These are phyloP conservation scores for Lepidonotus clava DNA, from an alignment of 2,888 invertebrate genomes.

Conservation along the genomic window DNA sequence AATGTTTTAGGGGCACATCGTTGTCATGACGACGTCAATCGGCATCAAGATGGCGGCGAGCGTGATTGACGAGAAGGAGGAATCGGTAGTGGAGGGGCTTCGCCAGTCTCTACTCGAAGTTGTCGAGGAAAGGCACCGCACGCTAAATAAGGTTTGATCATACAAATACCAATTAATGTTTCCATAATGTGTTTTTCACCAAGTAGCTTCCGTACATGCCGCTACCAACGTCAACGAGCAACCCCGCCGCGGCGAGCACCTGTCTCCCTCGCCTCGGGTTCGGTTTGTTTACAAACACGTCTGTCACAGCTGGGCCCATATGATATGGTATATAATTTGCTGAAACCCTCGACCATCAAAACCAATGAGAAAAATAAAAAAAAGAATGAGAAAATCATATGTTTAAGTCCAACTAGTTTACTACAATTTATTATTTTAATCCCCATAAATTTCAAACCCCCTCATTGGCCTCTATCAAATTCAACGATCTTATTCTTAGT, in stretches of 20 bases:
- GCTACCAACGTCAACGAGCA: not conserved
- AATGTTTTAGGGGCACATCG: not conserved
- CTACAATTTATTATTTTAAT: too few relatives aligned
- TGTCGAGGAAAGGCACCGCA: constrained; percentile 75
- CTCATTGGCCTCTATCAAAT: too few relatives aligned
- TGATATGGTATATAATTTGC: too few relatives aligned
- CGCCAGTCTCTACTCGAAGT: constrained; percentile 75
- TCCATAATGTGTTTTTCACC: not conserved
- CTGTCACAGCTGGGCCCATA: not conserved
- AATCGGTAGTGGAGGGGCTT: constrained; percentile 70
- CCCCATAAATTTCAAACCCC: too few relatives aligned
- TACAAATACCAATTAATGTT: too few relatives aligned
- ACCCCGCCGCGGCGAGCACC: not conserved
- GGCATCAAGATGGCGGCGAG: constrained; percentile 75
- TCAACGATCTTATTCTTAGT: too few relatives aligned
- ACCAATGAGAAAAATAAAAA: too few relatives aligned
- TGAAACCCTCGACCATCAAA: too few relatives aligned
- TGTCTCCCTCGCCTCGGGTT: too few relatives aligned
- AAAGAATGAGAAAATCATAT: too few relatives aligned
- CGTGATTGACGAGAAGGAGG: constrained; percentile 68
- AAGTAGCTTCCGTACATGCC: not conserved
- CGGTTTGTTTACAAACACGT: not conserved
- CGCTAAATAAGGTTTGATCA: constrained; percentile 71
- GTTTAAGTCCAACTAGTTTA: not conserved
- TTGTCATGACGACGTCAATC: constrained; percentile 15